phyloP scores from a whole-genome alignment of 2,888 invertebrate genomes.

The Hypomecis atomaria region DNA sequence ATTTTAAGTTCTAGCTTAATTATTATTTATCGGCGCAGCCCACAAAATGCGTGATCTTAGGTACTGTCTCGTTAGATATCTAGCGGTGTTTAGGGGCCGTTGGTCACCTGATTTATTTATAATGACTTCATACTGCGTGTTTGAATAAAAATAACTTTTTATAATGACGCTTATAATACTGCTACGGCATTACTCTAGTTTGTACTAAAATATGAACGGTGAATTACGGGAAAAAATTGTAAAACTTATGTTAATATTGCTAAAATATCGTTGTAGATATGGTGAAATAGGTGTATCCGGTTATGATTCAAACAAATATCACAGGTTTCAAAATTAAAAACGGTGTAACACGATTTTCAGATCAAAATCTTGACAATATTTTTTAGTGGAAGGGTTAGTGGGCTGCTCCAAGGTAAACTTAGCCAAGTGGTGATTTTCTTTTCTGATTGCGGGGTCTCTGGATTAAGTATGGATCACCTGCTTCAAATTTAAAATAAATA shows the following conservation, averaged over 20 bases:
- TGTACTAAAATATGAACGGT: slow-evolving; percentile 21
- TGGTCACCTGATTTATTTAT: slow-evolving; percentile 46
- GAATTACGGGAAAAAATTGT: slow-evolving; percentile 14
- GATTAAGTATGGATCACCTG: too few relatives aligned
- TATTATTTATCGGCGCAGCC: too few relatives aligned
- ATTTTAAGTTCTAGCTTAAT: too few relatives aligned
- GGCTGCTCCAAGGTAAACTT: too few relatives aligned
- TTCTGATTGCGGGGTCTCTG: too few relatives aligned
- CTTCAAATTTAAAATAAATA: too few relatives aligned
- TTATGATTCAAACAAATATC: too few relatives aligned
- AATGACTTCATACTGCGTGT: slow-evolving; percentile 44
- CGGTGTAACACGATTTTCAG: too few relatives aligned
- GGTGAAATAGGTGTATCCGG: background rate
- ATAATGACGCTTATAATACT: slow-evolving; percentile 35
- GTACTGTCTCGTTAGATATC: slow-evolving; percentile 3
- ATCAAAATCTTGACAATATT: too few relatives aligned
- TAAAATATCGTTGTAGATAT: background rate
- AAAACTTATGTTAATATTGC: slow-evolving; percentile 10
- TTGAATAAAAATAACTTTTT: slow-evolving; percentile 38
- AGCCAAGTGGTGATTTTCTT: too few relatives aligned
- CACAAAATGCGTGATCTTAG: background rate
- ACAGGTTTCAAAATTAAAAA: too few relatives aligned
- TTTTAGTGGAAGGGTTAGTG: too few relatives aligned
- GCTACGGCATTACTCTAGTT: slow-evolving; percentile 19
- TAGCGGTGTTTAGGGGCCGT: slow-evolving; percentile 41